phyloP scores from a whole-genome alignment of 2,113 vertebrate species.

The Larimichthys crocea region DNA sequence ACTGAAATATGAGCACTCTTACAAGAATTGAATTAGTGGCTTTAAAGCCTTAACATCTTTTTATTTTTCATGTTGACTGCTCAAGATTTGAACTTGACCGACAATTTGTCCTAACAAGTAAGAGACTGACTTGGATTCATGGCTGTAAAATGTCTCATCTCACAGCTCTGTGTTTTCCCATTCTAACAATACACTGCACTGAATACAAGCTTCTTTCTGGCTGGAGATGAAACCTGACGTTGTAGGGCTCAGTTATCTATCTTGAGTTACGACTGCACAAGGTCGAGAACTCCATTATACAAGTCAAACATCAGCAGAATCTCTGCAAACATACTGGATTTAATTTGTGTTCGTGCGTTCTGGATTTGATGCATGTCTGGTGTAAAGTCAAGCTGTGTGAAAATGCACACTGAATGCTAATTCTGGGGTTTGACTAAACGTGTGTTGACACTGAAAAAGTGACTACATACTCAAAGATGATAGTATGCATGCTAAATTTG shows the following conservation, averaged over 20 bases:
- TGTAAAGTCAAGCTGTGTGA: background rate
- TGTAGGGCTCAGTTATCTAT: background rate
- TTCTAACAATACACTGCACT: background rate
- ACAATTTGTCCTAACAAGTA: background rate
- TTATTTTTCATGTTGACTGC: constrained; percentile 4
- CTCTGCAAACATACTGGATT: background rate
- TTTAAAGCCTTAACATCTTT: background rate
- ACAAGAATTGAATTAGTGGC: constrained; percentile 8
- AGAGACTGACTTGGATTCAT: background rate
- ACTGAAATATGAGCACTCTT: background rate
- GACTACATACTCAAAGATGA: background rate
- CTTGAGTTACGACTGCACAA: background rate
- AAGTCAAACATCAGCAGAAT: background rate
- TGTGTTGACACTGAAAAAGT: background rate
- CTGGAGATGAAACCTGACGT: background rate
- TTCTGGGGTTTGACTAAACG: background rate
- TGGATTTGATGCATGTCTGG: background rate
- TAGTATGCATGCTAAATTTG: no score
- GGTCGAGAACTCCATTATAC: background rate
- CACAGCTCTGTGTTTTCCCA: background rate
- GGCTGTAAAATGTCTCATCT: background rate
- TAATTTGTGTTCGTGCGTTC: background rate
- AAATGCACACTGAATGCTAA: background rate
- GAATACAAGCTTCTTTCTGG: background rate
- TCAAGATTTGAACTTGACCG: background rate